phyloP scores from a whole-genome alignment of 2,888 invertebrate species.

The Germaria angustata region DNA sequence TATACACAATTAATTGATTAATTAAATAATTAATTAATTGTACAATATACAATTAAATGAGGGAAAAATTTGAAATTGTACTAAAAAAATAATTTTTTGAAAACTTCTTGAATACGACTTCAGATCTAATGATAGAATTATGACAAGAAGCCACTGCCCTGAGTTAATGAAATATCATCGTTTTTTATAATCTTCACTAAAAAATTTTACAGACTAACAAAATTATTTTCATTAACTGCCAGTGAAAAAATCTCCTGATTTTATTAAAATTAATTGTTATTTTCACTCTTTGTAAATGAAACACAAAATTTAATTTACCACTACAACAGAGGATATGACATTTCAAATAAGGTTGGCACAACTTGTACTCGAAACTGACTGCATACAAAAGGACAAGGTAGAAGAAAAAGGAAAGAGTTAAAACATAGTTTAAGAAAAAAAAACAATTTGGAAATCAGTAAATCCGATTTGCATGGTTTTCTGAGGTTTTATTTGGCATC shows the following conservation, averaged over 20 bases:
- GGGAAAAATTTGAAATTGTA: too few relatives aligned
- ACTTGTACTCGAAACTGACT: not conserved
- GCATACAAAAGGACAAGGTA: not conserved
- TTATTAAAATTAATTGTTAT: not conserved
- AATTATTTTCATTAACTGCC: not conserved
- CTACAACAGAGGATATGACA: constrained; percentile 19
- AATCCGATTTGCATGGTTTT: constrained; percentile 79
- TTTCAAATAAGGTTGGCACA: constrained; percentile 10
- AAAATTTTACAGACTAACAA: not conserved
- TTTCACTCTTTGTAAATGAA: not conserved
- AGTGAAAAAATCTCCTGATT: not conserved
- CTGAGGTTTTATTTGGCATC: constrained; percentile 69
- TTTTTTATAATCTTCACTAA: not conserved
- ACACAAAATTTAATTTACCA: constrained; percentile 24
- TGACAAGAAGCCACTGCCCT: too few relatives aligned
- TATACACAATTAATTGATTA: too few relatives aligned
- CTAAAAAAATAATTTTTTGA: too few relatives aligned
- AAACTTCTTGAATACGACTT: too few relatives aligned
- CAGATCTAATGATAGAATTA: too few relatives aligned
- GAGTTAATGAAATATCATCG: too few relatives aligned
- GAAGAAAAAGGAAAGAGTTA: not conserved
- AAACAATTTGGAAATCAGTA: constrained; percentile 73
- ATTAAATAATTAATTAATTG: too few relatives aligned
- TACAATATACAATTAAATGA: too few relatives aligned
- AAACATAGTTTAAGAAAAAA: constrained; percentile 27